phyloP scores from a whole-genome alignment of 2,113 vertebrate species.

The Saimiri boliviensis region DNA sequence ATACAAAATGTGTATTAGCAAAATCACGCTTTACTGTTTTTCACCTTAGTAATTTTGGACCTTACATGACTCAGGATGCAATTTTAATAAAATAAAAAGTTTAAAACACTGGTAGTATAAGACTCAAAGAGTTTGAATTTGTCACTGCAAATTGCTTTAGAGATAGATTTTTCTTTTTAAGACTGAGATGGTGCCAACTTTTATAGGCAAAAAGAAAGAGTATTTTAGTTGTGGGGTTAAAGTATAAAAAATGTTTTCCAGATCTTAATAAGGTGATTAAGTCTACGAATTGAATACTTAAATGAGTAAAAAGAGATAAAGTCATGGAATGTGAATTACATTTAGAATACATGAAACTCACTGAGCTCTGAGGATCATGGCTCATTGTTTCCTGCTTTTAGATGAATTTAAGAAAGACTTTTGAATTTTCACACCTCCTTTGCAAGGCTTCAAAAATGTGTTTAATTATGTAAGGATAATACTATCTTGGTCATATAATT shows the following conservation, averaged over 20 bases:
- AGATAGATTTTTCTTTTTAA: slow-evolving; percentile 47
- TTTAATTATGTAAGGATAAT: neutral
- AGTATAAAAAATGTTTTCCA: slow-evolving; percentile 73
- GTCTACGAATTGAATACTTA: slow-evolving; percentile 75
- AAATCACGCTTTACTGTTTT: slow-evolving; percentile 12
- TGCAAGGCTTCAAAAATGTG: slow-evolving; percentile 38
- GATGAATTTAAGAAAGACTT: slow-evolving; percentile 54
- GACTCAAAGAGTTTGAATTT: slow-evolving; percentile 37
- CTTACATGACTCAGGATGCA: slow-evolving; percentile 15
- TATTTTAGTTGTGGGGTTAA: slow-evolving; percentile 28
- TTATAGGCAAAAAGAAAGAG: slow-evolving; percentile 34
- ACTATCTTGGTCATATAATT: slow-evolving; percentile 13
- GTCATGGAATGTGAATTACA: slow-evolving; percentile 68
- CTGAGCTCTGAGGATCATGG: slow-evolving; percentile 38
- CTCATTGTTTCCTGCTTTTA: neutral
- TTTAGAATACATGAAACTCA: slow-evolving; percentile 62
- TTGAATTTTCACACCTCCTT: slow-evolving; percentile 52
- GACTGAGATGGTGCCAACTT: slow-evolving; percentile 37
- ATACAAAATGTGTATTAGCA: slow-evolving; percentile 19
- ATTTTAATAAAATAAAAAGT: slow-evolving; percentile 43
- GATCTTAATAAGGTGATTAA: slow-evolving; percentile 75
- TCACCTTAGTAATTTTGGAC: slow-evolving; percentile 19
- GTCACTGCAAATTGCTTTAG: slow-evolving; percentile 49
- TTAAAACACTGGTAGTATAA: slow-evolving; percentile 37
- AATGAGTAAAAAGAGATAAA: slow-evolving; percentile 49